Evolutionary conservation across 1,140 invertebrate genomes (phyloP), one percentile per base, ranked within the genome.

Genomic region (Danaus melanippus): DNA sequence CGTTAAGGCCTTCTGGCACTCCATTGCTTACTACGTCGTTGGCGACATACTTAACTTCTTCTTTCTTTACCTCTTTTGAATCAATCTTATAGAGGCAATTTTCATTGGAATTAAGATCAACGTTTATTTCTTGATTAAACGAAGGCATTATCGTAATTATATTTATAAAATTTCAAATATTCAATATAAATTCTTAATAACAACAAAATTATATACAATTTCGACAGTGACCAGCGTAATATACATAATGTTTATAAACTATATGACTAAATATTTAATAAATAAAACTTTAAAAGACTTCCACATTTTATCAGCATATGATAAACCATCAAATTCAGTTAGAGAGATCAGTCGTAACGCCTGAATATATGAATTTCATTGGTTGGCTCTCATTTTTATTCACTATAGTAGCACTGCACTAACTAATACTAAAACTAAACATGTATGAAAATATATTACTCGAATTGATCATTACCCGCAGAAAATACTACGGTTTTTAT

Each of bases 111-210:
- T 75, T 78, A 42, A 84, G 53, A 62, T 84, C 79, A 44, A 77
- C 71, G 42, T 82, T 78, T 50, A 82, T 79, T 60, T 86, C 77
- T 67, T 84, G 79, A 57, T 73, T 84, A 50, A 60, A 75, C 10
- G 81, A 82, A 66, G 84, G 84, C 83, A 86, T 86, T 57, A 61
- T 76, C 43, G 66, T 58, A 46, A 42, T 32, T 55, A 21, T 48
- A 42, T 39, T 45, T 42, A n/a, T 17, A 2, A 1, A 39, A 45
- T 11, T 45, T 45, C 8, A 46, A 46, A 48, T 50, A 57, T 41
- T 46, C 21, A 39, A 17, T 42, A 43, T 57, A 50, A 49, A 41
- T 6, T 50, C 42, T 50, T 40, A 9, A 6, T 11, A 42, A 41
- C 12, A 50, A 50, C 39, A 40, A 51, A 43, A 43, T 42, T 44